These are phyloP conservation scores for Crenichthys baileyi DNA, from an alignment of 2,797 vertebrate species.

Conservation along the genomic window DNA sequence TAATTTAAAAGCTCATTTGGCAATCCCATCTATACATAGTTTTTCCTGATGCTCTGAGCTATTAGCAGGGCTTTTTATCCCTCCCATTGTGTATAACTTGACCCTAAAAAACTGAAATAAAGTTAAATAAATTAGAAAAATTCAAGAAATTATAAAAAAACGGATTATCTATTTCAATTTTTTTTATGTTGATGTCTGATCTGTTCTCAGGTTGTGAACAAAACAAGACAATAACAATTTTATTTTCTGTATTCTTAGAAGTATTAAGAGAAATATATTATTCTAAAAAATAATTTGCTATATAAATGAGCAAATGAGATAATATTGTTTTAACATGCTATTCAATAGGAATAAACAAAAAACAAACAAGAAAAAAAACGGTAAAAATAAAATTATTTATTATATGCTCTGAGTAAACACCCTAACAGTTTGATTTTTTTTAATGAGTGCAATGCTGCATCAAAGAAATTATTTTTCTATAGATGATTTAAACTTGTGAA, in stretches of 20 bases:
- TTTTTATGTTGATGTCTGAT: slow-evolving; percentile 44
- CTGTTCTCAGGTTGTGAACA: slow-evolving; percentile 66
- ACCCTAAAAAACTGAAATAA: slow-evolving; percentile 9
- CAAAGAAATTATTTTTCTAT: slow-evolving; percentile 86
- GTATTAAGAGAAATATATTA: slow-evolving; percentile 43
- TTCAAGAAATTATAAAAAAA: slow-evolving; percentile 15
- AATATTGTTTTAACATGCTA: slow-evolving; percentile 4
- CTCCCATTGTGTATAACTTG: slow-evolving; percentile 15
- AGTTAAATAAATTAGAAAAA: slow-evolving; percentile 12
- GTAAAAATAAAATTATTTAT: not conserved
- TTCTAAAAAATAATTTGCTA: slow-evolving; percentile 20
- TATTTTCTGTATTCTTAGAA: slow-evolving; percentile 32
- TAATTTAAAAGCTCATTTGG: slow-evolving; percentile 45
- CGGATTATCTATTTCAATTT: slow-evolving; percentile 13
- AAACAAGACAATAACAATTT: slow-evolving; percentile 38
- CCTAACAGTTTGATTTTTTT: slow-evolving; percentile 69
- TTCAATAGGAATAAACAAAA: slow-evolving; percentile 8
- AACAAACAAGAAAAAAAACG: not conserved
- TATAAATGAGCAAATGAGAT: slow-evolving; percentile 28
- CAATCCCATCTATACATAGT: slow-evolving; percentile 17
- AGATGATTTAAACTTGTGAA: slow-evolving; percentile 72
- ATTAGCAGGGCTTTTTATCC: slow-evolving; percentile 14
- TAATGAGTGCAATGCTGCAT: slow-evolving; percentile 75
- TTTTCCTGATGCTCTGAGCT: slow-evolving; percentile 11
- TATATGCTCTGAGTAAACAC: slow-evolving; percentile 12